Conservation (phyloP, 1,140 invertebrate genomes). For the Camponotus floridanus region DNA sequence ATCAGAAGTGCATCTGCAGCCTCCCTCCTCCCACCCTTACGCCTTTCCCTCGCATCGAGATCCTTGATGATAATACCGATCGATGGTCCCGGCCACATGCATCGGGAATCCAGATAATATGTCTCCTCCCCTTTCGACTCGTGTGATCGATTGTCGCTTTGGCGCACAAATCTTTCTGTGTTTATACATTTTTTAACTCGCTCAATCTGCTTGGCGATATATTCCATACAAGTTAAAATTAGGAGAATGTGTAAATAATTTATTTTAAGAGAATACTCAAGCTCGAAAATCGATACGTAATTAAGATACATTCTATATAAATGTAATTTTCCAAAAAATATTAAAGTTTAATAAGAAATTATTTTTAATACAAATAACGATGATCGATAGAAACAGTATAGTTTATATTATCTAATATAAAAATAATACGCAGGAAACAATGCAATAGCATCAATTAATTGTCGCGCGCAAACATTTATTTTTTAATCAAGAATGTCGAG, state of each 20-base stretch:
- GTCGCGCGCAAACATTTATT: conserved; percentile 33
- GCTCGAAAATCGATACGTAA: too few relatives aligned
- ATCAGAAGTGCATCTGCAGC: conserved; percentile 81
- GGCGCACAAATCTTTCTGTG: background rate
- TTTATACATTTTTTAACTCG: background rate
- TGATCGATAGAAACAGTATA: background rate
- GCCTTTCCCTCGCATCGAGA: conserved; percentile 53
- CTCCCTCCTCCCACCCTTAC: conserved; percentile 13
- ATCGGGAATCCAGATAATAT: conserved; percentile 38
- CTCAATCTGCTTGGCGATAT: background rate
- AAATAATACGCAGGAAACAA: conserved; percentile 9
- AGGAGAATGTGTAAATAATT: too few relatives aligned
- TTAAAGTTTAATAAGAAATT: background rate
- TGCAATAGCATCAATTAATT: conserved; percentile 20
- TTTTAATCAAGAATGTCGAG: conserved; percentile 3
- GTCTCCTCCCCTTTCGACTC: conserved; percentile 27
- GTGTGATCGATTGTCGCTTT: conserved; percentile 47
- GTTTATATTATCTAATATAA: background rate
- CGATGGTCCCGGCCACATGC: conserved; percentile 70
- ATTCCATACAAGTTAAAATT: background rate
- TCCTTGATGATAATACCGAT: conserved; percentile 79
- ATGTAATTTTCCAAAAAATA: background rate
- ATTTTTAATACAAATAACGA: background rate
- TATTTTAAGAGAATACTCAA: too few relatives aligned
- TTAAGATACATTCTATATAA: background rate